A percentile compares a stretch with the other conserved stretches of the same genome.
Evolutionary conservation across 2,113 vertebrate genomes (phyloP).

Genomic region (Seriola rivoliana): DNA sequence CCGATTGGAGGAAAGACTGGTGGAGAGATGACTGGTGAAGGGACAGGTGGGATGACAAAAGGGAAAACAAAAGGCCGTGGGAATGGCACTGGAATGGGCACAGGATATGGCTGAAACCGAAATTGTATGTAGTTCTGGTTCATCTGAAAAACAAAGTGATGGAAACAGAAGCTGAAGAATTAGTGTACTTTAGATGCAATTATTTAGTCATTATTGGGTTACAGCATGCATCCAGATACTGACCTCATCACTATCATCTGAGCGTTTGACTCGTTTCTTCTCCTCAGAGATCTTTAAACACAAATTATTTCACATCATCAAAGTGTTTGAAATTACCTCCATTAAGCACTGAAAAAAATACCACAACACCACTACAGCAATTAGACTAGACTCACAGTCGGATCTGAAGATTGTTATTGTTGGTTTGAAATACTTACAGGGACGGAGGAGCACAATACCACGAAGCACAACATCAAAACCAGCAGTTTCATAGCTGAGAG

Average conservation of each 20-base stretch:
- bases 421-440: slow-evolving; percentile 36
- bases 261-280: slow-evolving; percentile 35
- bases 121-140: neutral
- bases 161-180: neutral
- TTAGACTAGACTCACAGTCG: too few species aligned
- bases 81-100: neutral
- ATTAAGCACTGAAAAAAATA: neutral
- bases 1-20: neutral
- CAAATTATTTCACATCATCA: neutral
- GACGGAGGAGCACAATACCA: slow-evolving; percentile 29
- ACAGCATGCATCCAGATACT: neutral
- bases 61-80: neutral
- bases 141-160: neutral
- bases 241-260: slow-evolving; percentile 46
- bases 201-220: neutral
- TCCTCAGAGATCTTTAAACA: slow-evolving; percentile 8
- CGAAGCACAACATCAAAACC: slow-evolving; percentile 39
- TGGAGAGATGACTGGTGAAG: neutral
- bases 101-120: neutral
- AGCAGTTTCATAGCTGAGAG: slow-evolving; percentile 37
- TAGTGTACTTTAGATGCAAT: neutral
- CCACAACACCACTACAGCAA: neutral
- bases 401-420: neutral
- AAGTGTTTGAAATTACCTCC: neutral
- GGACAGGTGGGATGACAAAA: neutral